phyloP scores from a whole-genome alignment of 2,113 vertebrate genomes.

The Grammatotria lemairii region DNA sequence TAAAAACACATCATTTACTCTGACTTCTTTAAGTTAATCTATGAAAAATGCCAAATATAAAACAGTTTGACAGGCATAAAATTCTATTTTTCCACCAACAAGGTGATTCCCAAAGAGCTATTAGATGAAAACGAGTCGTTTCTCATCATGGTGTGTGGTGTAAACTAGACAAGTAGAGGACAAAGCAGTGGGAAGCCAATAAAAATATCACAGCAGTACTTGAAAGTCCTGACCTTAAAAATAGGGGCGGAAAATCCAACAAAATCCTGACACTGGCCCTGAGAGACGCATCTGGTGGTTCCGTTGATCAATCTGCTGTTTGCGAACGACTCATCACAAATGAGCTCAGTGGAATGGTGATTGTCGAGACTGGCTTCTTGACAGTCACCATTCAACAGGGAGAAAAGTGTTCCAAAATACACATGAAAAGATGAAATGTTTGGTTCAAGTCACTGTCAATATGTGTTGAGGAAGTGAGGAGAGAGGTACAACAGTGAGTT shows the following conservation, averaged over 20 bases:
- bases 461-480: neutral
- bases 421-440: neutral
- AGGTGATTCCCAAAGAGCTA: neutral
- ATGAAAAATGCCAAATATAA: neutral
- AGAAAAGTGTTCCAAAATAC: neutral
- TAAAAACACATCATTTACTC: neutral
- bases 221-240: neutral
- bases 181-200: neutral
- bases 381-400: neutral
- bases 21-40: neutral
- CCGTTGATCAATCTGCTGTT: neutral
- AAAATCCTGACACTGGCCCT: neutral
- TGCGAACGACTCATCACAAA: neutral
- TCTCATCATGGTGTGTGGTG: neutral
- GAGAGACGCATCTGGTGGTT: neutral
- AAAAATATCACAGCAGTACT: neutral
- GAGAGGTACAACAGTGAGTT: neutral
- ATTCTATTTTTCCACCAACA: neutral
- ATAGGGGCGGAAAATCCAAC: rapidly evolving
- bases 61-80: neutral
- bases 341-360: neutral
- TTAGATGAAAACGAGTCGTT: neutral
- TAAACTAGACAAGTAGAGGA: neutral
- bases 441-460: neutral
- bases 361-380: neutral